These are phyloP conservation scores for Panulirus ornatus DNA, from an alignment of 1,140 invertebrate species.

Conservation along the genomic window DNA sequence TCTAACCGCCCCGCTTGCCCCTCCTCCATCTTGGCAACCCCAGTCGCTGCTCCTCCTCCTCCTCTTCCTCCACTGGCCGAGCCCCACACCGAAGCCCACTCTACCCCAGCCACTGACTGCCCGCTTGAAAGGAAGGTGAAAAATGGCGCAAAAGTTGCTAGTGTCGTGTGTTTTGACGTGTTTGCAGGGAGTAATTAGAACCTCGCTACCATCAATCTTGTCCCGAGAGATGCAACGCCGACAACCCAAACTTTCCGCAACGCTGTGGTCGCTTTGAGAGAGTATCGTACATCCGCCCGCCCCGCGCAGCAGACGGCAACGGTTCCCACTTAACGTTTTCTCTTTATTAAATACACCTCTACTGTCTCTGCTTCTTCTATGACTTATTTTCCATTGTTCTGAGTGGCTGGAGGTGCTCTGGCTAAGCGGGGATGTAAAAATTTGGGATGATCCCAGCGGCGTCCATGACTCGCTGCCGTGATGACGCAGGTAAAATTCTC, in stretches of 20 bases:
- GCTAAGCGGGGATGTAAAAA: no score
- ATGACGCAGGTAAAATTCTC: background rate
- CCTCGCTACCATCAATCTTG: constrained; percentile 60
- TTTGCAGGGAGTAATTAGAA: constrained; percentile 68
- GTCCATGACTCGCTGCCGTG: background rate
- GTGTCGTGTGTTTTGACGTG: constrained; percentile 68
- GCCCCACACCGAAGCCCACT: background rate
- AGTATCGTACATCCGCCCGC: background rate
- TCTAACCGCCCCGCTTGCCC: no score
- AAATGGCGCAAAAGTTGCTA: constrained; percentile 60
- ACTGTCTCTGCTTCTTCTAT: no score
- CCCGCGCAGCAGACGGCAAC: no score
- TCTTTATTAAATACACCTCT: no score
- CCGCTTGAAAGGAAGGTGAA: constrained; percentile 49
- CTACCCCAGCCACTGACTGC: constrained; percentile 19
- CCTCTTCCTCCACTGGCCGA: background rate
- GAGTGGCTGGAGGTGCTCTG: no score
- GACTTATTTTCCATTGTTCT: no score
- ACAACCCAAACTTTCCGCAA: background rate
- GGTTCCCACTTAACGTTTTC: no score
- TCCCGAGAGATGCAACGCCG: background rate
- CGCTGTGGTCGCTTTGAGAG: background rate
- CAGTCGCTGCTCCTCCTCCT: background rate
- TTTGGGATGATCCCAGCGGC: no score
- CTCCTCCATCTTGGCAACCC: background rate